phyloP scores from a whole-genome alignment of 2,888 invertebrate genomes.

The Oscheius myriophilus region DNA sequence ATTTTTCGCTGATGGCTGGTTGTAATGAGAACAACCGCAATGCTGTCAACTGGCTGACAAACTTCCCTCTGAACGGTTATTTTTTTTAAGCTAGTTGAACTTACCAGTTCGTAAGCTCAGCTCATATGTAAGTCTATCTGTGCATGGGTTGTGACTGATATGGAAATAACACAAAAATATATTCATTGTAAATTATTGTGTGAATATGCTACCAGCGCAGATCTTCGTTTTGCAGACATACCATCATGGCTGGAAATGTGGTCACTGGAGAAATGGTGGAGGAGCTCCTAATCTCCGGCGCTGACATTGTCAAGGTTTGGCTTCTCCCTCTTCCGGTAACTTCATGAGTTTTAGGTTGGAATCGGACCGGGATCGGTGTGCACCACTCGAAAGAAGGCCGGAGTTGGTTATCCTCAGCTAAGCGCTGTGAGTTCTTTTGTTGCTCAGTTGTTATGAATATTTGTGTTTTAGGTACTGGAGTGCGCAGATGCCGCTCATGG shows the following conservation, averaged over 20 bases:
- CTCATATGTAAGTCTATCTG: no score
- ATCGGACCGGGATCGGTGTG: slow-evolving; percentile 90
- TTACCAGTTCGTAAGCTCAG: no score
- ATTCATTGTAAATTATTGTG: no score
- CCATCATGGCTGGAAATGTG: slow-evolving; percentile 92
- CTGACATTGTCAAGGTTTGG: slow-evolving; percentile 84
- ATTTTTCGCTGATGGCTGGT: no score
- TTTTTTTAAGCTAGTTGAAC: neutral
- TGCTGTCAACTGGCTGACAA: neutral
- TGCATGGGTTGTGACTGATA: neutral
- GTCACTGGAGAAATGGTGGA: slow-evolving; percentile 96
- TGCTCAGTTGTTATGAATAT: neutral
- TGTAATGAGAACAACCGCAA: no score
- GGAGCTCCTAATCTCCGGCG: slow-evolving; percentile 89
- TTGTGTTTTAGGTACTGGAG: slow-evolving; percentile 89
- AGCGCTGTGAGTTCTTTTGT: slow-evolving; percentile 81
- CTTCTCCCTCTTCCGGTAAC: neutral
- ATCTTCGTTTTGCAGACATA: slow-evolving; percentile 77
- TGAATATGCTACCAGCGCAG: no score
- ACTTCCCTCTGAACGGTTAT: neutral
- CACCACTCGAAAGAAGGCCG: slow-evolving; percentile 89
- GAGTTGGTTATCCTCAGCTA: slow-evolving; percentile 81
- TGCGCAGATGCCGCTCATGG: slow-evolving; percentile 95
- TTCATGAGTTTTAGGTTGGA: slow-evolving; percentile 74
- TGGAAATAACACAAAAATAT: neutral